Conservation (phyloP, 2,797 vertebrate genomes). For the Setipinna tenuifilis region DNA sequence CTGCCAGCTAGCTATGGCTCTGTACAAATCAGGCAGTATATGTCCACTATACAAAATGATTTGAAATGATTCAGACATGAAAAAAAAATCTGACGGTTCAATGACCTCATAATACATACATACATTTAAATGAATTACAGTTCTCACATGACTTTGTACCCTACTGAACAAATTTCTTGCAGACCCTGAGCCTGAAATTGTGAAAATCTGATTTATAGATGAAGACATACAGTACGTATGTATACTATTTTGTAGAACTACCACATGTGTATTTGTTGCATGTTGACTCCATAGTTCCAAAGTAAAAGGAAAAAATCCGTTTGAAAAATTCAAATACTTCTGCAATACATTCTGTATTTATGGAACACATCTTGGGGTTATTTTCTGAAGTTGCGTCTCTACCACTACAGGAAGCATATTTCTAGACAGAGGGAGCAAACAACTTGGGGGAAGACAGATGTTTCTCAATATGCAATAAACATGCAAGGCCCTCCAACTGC, state of each 20-base stretch:
- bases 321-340: not conserved
- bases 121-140: no score
- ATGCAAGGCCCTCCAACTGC: not conserved
- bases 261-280: no score
- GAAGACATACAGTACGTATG: not conserved
- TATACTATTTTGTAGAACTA: not conserved
- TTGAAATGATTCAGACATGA: no score
- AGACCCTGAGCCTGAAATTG: not conserved
- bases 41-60: no score
- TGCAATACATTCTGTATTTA: not conserved
- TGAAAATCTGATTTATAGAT: not conserved
- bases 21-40: no score
- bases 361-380: not conserved
- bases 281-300: not conserved
- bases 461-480: constrained; percentile 42
- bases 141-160: not conserved
- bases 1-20: no score
- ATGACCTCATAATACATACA: no score
- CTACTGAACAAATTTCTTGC: not conserved
- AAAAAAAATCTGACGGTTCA: no score
- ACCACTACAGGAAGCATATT: constrained; percentile 20
- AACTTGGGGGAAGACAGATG: constrained; percentile 39
- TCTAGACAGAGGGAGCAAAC: constrained; percentile 36
- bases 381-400: not conserved
- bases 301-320: not conserved